Conservation (phyloP, 2,797 vertebrate species). For the Trichosurus vulpecula region DNA sequence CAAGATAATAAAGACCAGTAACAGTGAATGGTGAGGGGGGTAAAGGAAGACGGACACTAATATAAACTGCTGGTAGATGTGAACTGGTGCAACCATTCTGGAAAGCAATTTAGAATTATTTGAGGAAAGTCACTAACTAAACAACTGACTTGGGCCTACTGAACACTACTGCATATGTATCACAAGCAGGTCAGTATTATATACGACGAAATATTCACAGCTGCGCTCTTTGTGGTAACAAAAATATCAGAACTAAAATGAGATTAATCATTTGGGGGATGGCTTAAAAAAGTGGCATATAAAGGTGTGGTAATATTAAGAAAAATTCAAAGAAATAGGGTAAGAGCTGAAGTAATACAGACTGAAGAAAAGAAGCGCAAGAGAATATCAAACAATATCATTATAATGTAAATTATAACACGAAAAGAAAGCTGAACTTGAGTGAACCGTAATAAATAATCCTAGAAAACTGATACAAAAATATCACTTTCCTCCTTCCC, state of each 20-base stretch:
- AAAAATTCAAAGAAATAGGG: background rate
- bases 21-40: background rate
- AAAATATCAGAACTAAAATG: background rate
- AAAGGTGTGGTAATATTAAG: background rate
- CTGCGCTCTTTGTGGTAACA: background rate
- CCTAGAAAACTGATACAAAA: background rate
- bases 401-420: background rate
- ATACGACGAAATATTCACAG: background rate
- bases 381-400: background rate
- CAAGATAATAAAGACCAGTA: background rate
- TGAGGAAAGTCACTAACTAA: background rate
- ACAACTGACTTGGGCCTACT: background rate
- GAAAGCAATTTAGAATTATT: background rate
- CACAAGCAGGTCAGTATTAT: background rate
- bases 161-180: background rate
- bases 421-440: background rate
- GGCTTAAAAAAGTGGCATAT: background rate
- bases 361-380: background rate
- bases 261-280: background rate
- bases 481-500: background rate
- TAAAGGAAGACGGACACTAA: background rate
- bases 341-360: background rate
- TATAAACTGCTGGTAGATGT: background rate
- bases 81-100: background rate
- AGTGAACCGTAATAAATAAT: background rate